phyloP scores from a whole-genome alignment of 1,140 invertebrate genomes.

The Phenacoccus solenopsis region DNA sequence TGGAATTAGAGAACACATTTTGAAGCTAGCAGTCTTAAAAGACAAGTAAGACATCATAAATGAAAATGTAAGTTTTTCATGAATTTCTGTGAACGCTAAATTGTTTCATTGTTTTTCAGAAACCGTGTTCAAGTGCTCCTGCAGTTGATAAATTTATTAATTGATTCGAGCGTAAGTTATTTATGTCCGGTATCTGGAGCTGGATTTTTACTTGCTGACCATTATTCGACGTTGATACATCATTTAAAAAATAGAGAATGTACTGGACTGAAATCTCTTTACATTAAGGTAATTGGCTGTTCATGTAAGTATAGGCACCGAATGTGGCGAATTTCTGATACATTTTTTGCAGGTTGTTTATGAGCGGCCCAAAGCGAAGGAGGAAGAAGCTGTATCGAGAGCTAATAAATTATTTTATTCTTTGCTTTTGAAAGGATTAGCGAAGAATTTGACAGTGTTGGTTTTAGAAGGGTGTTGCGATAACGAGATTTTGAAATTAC shows the following conservation, averaged over 20 bases:
- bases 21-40: not conserved
- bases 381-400: not conserved
- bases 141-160: slow-evolving; percentile 7
- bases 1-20: slow-evolving; percentile 17
- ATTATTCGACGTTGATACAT: not conserved
- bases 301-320: not conserved
- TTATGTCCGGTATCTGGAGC: not conserved
- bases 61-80: too few species aligned
- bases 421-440: not conserved
- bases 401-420: slow-evolving; percentile 1
- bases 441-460: slow-evolving; percentile 7
- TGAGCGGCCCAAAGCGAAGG: not conserved
- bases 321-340: not conserved
- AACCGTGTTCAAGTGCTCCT: not conserved
- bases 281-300: not conserved
- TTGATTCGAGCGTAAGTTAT: not conserved
- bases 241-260: not conserved
- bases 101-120: not conserved
- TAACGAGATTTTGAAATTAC: slow-evolving; percentile 26
- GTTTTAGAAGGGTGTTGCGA: slow-evolving; percentile 23
- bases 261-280: not conserved
- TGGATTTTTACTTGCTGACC: not conserved
- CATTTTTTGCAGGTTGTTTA: not conserved
- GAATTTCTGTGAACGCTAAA: not conserved
- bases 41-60: not conserved